phyloP scores from a whole-genome alignment of 2,113 vertebrate genomes.

The Dryoscopus gambensis region DNA sequence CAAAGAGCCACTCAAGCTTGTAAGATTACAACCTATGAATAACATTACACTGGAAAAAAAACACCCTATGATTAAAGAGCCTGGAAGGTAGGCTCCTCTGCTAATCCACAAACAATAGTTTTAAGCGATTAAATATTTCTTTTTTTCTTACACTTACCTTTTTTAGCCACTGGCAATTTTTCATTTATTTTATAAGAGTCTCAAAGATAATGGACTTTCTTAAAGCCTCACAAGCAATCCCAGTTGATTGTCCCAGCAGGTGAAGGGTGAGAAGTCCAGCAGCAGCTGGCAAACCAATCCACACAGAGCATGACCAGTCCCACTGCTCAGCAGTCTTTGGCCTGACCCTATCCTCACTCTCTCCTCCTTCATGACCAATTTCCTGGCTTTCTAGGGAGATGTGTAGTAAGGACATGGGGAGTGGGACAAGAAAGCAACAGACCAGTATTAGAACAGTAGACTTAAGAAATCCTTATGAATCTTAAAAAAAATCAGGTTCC shows the following conservation, averaged over 20 bases:
- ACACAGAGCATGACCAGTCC: accelerated
- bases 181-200: background rate
- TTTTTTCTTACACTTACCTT: background rate
- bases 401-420: background rate
- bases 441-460: background rate
- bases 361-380: background rate
- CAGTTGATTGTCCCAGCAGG: background rate
- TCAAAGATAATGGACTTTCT: background rate
- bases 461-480: background rate
- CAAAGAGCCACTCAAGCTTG: background rate
- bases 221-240: background rate
- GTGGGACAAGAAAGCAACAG: background rate
- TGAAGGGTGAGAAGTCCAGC: background rate
- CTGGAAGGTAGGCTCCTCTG: background rate
- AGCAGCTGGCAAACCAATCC: background rate
- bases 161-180: background rate
- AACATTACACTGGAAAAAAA: background rate
- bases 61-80: background rate
- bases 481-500: background rate
- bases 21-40: background rate
- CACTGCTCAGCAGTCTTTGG: background rate
- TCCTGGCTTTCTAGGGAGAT: background rate
- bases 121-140: background rate
- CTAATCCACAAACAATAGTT: background rate
- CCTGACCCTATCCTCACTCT: background rate